A percentile compares a stretch with the other conserved stretches of the same genome.
Evolutionary conservation across 2,797 vertebrate genomes (phyloP).

Genomic region (Diceros bicornis): DNA sequence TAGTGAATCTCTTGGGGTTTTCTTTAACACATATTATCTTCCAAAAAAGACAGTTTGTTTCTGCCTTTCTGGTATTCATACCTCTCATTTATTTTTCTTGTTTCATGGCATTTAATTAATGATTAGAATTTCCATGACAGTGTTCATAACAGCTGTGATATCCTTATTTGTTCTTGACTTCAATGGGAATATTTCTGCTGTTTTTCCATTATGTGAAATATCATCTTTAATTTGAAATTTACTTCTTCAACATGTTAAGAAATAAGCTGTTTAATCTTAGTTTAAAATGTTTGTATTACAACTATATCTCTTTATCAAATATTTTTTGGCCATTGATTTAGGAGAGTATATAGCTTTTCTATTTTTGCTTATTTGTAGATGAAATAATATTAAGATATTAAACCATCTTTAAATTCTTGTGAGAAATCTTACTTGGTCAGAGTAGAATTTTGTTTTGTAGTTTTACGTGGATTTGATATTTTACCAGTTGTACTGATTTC

Average conservation of each 20-base stretch:
- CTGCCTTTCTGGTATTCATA: background rate
- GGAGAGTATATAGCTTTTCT: background rate
- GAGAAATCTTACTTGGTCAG: background rate
- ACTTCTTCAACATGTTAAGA: background rate
- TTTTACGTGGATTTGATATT: background rate
- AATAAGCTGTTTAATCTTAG: background rate
- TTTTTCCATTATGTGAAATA: background rate
- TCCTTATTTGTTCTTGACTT: background rate
- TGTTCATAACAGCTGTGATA: background rate
- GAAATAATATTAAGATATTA: background rate
- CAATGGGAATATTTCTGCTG: background rate
- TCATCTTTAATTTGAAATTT: constrained; percentile 34
- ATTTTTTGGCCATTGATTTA: background rate
- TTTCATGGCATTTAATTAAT: background rate
- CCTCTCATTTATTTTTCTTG: background rate
- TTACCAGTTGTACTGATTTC: background rate
- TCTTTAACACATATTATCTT: background rate
- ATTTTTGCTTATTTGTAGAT: background rate
- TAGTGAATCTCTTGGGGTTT: background rate
- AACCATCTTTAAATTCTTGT: background rate
- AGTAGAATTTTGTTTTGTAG: background rate
- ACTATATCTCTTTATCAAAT: background rate
- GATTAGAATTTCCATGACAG: background rate
- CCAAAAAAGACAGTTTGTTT: background rate
- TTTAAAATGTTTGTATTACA: background rate